A percentile compares a stretch with the other conserved stretches of the same genome.
Evolutionary conservation across 2,797 vertebrate species (phyloP).

Genomic region (Nyctibius grandis): DNA sequence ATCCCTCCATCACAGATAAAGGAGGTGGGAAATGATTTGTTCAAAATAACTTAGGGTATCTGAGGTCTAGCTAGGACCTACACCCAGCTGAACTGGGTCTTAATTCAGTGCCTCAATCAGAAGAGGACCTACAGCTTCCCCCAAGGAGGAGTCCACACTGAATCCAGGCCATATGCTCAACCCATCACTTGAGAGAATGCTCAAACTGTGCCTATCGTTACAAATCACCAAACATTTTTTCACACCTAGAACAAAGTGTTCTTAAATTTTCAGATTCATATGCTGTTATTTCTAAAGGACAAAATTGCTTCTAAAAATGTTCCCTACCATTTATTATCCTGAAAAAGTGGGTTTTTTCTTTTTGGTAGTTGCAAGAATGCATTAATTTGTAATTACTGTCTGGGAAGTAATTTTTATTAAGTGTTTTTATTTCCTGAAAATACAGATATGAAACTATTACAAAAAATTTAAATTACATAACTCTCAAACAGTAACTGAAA

Average conservation of each 20-base stretch:
- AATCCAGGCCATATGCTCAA: not conserved
- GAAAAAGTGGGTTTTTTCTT: not conserved
- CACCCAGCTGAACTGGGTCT: not conserved
- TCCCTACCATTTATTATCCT: not conserved
- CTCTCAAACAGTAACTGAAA: not conserved
- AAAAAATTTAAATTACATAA: not conserved
- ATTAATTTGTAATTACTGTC: not conserved
- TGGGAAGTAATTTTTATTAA: not conserved
- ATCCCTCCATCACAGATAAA: not conserved
- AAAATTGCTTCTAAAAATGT: not conserved
- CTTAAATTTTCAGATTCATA: not conserved
- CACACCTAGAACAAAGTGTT: not conserved
- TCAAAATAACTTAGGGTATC: not conserved
- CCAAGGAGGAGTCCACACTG: not conserved
- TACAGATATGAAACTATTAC: not conserved
- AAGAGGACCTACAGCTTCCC: not conserved
- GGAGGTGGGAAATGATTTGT: not conserved
- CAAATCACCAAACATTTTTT: not conserved
- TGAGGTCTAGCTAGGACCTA: not conserved
- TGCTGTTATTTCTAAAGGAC: not conserved
- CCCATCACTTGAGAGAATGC: not conserved
- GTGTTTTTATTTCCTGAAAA: not conserved
- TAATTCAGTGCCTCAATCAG: not conserved
- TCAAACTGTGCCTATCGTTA: not conserved
- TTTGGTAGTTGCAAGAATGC: not conserved